Conservation (phyloP, 2,113 vertebrate genomes). For the Cinclus mexicanus region DNA sequence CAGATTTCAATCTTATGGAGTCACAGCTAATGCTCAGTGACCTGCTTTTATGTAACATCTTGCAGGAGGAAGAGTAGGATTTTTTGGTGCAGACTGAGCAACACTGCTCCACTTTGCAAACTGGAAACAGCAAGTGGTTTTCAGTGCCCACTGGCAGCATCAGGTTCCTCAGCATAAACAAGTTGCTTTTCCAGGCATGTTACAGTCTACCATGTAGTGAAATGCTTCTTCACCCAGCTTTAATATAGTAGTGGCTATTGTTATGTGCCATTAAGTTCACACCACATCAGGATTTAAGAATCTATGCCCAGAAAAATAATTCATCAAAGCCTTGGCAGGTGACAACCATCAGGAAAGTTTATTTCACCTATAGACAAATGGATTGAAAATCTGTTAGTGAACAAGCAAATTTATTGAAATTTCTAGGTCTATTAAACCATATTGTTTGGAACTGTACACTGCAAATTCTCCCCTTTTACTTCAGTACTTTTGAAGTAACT, state of each 20-base stretch:
- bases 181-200: background rate
- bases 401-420: background rate
- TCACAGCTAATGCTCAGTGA: background rate
- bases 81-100: background rate
- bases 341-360: background rate
- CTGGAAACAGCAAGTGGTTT: slow-evolving; percentile 22
- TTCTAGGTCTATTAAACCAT: background rate
- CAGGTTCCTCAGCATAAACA: background rate
- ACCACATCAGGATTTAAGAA: background rate
- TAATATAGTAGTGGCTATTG: background rate
- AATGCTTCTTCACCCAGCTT: background rate
- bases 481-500: background rate
- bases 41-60: background rate
- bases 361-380: background rate
- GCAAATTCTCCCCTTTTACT: background rate
- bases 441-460: background rate
- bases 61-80: background rate
- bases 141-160: background rate
- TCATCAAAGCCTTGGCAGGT: background rate
- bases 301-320: background rate
- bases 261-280: background rate
- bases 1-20: background rate
- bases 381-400: background rate
- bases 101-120: background rate
- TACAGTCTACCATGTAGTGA: background rate